phyloP scores from a whole-genome alignment of 2,888 invertebrate genomes.

The Brachylomia viminalis region DNA sequence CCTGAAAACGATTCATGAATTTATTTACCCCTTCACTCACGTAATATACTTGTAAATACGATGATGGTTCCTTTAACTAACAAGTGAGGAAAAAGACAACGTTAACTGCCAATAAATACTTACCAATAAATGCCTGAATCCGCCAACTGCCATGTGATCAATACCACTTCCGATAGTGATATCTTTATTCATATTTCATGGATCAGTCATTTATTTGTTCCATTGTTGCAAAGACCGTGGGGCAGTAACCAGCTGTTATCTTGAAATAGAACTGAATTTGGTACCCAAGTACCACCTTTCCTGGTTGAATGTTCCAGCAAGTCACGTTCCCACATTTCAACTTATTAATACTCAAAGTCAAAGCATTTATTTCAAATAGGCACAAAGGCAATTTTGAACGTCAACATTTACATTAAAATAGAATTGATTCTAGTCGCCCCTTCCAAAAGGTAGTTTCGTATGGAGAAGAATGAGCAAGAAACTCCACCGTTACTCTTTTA shows the following conservation, averaged over 20 bases:
- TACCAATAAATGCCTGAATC: neutral
- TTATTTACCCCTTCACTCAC: slow-evolving; percentile 7
- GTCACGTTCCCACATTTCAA: neutral
- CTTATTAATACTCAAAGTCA: neutral
- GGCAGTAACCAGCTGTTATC: neutral
- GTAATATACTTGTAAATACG: neutral
- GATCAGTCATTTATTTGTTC: neutral
- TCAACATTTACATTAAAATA: too few relatives aligned
- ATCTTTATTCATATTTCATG: neutral
- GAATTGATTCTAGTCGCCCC: too few relatives aligned
- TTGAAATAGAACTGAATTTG: neutral
- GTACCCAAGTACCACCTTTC: neutral
- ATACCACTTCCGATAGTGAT: neutral
- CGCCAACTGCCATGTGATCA: neutral
- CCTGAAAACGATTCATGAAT: slow-evolving; percentile 24
- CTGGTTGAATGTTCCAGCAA: neutral
- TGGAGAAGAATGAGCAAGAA: too few relatives aligned
- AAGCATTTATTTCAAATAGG: too few relatives aligned
- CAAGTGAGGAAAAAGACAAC: neutral
- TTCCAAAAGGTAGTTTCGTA: too few relatives aligned
- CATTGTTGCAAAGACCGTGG: neutral
- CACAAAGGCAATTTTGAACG: too few relatives aligned
- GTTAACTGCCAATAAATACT: neutral
- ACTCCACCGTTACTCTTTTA: too few relatives aligned
- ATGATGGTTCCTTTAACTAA: neutral